Conservation (phyloP, 64 coral and sea anemone genomes). For the Exaiptasia diaphana region DNA sequence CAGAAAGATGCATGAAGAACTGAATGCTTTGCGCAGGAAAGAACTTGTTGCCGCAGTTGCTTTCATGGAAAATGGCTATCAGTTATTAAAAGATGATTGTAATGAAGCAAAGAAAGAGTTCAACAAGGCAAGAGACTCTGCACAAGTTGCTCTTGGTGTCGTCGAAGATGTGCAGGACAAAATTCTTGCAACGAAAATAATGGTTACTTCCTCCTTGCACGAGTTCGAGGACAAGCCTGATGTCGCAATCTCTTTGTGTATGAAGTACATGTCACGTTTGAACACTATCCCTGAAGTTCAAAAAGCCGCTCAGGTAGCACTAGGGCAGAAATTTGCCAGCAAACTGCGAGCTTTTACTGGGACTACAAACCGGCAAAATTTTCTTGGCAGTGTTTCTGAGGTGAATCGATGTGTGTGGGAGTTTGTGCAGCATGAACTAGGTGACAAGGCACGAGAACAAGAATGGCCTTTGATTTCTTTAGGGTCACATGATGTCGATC, state of each 20-base stretch:
- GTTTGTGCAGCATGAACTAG: conserved; percentile 40
- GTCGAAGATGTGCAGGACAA: conserved; percentile 83
- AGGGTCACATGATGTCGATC: conserved; percentile 24
- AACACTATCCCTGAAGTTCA: conserved; percentile 65
- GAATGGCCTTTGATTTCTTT: conserved; percentile 54
- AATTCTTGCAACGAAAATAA: conserved; percentile 92
- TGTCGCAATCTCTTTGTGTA: conserved; percentile 64
- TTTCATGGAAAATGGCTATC: conserved; percentile 98
- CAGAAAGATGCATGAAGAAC: conserved; percentile 78
- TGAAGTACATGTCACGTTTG: conserved; percentile 78
- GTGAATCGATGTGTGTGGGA: conserved; percentile 85
- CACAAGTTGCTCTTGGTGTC: conserved; percentile 86
- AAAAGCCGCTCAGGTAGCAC: conserved; percentile 39
- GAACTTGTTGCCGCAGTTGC: conserved; percentile 83
- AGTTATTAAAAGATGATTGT: conserved; percentile 70
- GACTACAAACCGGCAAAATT: conserved; percentile 39
- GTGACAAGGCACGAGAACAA: not conserved
- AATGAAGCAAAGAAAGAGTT: conserved; percentile 93
- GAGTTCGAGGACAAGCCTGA: conserved; percentile 90
- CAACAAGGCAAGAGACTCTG: conserved; percentile 92
- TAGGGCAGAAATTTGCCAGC: conserved; percentile 61
- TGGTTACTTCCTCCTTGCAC: conserved; percentile 89
- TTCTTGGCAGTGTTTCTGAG: conserved; percentile 68
- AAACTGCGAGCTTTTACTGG: conserved; percentile 64
- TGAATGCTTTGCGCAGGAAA: conserved; percentile 83